Base-by-base conservation (phyloP, 2,113 vertebrate species). In the Lipotes vexillifer region DNA sequence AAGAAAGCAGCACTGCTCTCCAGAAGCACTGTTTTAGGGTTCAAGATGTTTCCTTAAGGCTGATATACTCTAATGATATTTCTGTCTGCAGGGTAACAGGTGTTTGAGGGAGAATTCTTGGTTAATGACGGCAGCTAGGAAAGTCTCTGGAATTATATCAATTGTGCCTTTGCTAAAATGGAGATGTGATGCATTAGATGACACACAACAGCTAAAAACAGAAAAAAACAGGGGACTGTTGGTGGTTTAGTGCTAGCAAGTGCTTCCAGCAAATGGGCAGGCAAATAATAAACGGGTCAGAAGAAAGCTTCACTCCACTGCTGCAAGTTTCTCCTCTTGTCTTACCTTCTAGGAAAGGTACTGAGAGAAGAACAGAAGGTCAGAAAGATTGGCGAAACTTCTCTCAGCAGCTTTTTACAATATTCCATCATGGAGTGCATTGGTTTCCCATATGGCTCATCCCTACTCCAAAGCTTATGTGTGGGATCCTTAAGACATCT, bases 391-490 rank as follows among this genome's bases (percentile, higher is more conserved):
- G 38, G 29, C 25, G 83, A 59, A 18, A 8, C 59, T 88, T 92
- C 93, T 33, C 3, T 13, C 33, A 72, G 6, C 29, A 65, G 13
- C 8, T 23, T 92, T 74, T 72, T 41, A 55, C 82, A 61, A 2
- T 20, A 65, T 25, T 80, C 33, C 38, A 65, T 0, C 23, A 11
- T 0, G 10, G 59, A 69, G 1, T 6, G 3, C 29, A 1, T 11
- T 14, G 18, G 69, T 66, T 80, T 66, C 46, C n/a, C 2, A 1
- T 4, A 33, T 52, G 14, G 31, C n/a, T 90, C 3, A 7, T 8
- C n/a, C 4, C 12, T 18, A 11, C 31, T 55, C 11, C 9, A 12
- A 38, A 17, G 25, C n/a, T 78, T 1, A 0, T 4, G 8, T 2
- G 29, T 88, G 68, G 46, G 44, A 84, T 77, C 36, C 17, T 31